Conservation (phyloP, 2,888 invertebrate species). For the Leucoma salicis region DNA sequence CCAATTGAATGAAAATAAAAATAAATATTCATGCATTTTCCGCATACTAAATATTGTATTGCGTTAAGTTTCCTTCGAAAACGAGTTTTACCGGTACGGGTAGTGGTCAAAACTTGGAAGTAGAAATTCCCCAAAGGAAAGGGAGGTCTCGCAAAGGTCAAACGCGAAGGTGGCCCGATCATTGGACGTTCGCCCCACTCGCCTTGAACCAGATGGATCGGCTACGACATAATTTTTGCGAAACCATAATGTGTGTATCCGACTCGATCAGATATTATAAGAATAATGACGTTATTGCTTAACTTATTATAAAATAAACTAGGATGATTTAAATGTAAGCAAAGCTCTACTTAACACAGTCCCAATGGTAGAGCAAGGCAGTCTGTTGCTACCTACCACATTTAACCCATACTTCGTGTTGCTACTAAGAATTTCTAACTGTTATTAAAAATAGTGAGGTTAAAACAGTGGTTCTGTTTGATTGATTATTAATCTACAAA, state of each 20-base stretch:
- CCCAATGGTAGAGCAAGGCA: too few relatives aligned
- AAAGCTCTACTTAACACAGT: too few relatives aligned
- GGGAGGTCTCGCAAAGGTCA: slow-evolving; percentile 66
- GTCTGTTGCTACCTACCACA: too few relatives aligned
- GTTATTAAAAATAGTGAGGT: too few relatives aligned
- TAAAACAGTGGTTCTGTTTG: too few relatives aligned
- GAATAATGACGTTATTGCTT: background rate
- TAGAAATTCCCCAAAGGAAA: slow-evolving; percentile 64
- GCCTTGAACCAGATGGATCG: slow-evolving; percentile 68
- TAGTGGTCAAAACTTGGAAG: slow-evolving; percentile 39
- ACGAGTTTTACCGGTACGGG: slow-evolving; percentile 41
- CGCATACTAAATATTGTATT: slow-evolving; percentile 9
- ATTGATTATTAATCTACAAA: too few relatives aligned
- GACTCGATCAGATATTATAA: background rate
- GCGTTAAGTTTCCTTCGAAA: slow-evolving; percentile 34
- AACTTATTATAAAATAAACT: background rate
- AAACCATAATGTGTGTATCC: slow-evolving; percentile 29
- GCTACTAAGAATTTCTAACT: too few relatives aligned
- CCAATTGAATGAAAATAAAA: too few relatives aligned
- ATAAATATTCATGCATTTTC: slow-evolving; percentile 10
- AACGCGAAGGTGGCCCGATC: slow-evolving; percentile 62
- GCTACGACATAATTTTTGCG: slow-evolving; percentile 48
- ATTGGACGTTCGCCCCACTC: slow-evolving; percentile 51
- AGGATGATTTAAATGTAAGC: background rate
- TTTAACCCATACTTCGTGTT: too few relatives aligned